Base-by-base conservation (phyloP, 2,797 vertebrate species). In the Pantherophis vulpinus region DNA sequence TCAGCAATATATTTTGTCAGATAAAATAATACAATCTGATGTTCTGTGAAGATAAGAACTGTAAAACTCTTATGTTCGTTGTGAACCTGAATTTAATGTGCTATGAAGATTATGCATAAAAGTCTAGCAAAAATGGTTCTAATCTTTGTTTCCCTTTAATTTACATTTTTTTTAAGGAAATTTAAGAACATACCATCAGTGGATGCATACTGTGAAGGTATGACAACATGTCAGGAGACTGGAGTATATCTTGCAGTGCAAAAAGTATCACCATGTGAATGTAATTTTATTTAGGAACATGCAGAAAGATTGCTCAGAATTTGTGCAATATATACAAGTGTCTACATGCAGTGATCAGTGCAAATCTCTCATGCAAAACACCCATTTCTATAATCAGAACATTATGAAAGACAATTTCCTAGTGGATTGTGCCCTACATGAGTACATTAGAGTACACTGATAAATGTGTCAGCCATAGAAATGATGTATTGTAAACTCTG, bases 161-260 rank as follows among this genome's bases (percentile, higher is more conserved):
- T 95, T 93, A 47, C 93, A 0, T 98, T 95, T 79, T 89, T 97
- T 13, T 60, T 8, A 13, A 99, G 99, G 98, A 97, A 99, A 98
- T 96, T 98, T 98, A 4, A 98, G 98, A 95, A 98, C 99, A 20
- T 99, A 99, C 88, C 99, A 99, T 94, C 99, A 99, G 3, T 99
- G 99, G 99, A 98, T 99, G 96, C 97, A 99, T 92, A 99, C 98
- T 79, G 99, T 99, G 90, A 99, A 99, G 99, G 99, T 99, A 98
- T 94, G 93, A 95, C 90, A 32, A 7, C 7, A 55, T 91, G 70
- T 29, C 51, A 91, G 13, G 55, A 90, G 2, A 56, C 20, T 58
- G 3, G 55, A 54, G 12, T 88, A 56, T 74, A 37, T 90, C 2
- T 59, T 87, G 29, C 7, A 79, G 11, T 55, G n/a, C 32, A 93